Evolutionary conservation across 1,140 invertebrate genomes (phyloP).

Genomic region (Heliconius himera): DNA sequence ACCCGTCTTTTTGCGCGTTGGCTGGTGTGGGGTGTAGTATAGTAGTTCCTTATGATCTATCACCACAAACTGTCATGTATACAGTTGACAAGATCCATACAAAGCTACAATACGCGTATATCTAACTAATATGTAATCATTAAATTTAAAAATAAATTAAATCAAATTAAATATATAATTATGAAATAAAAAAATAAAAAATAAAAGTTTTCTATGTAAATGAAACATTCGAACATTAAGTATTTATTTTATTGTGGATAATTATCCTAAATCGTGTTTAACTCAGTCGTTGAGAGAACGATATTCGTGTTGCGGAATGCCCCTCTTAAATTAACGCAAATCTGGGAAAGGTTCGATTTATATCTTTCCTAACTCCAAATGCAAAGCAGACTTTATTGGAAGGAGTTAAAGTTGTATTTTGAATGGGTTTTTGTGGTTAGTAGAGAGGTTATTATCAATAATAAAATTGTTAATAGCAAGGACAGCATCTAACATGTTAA

Average conservation of each 20-base stretch:
- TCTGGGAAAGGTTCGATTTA: slow-evolving; percentile 16
- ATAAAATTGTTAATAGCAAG: slow-evolving; percentile 18
- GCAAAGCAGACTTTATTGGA: not conserved
- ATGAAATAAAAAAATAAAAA: too few species aligned
- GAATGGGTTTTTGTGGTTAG: not conserved
- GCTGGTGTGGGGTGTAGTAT: too few species aligned
- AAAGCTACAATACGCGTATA: too few species aligned
- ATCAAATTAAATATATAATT: too few species aligned
- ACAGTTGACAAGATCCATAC: too few species aligned
- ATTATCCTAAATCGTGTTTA: slow-evolving; percentile 15
- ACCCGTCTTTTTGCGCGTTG: too few species aligned
- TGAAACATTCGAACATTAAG: not conserved
- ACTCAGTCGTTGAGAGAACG: slow-evolving; percentile 16
- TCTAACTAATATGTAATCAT: too few species aligned
- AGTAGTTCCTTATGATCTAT: too few species aligned
- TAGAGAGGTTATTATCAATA: slow-evolving; percentile 21
- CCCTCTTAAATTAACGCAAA: slow-evolving; percentile 21
- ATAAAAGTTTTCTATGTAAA: not conserved
- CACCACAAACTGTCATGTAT: too few species aligned
- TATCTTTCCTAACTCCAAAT: not conserved
- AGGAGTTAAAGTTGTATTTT: not conserved
- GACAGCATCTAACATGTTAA: slow-evolving; percentile 13
- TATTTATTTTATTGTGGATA: slow-evolving; percentile 7
- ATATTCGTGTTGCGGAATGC: slow-evolving; percentile 15
- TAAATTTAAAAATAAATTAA: too few species aligned